Evolutionary conservation across 2,888 invertebrate genomes (phyloP).

Genomic region (Drosophila austrosaltans): DNA sequence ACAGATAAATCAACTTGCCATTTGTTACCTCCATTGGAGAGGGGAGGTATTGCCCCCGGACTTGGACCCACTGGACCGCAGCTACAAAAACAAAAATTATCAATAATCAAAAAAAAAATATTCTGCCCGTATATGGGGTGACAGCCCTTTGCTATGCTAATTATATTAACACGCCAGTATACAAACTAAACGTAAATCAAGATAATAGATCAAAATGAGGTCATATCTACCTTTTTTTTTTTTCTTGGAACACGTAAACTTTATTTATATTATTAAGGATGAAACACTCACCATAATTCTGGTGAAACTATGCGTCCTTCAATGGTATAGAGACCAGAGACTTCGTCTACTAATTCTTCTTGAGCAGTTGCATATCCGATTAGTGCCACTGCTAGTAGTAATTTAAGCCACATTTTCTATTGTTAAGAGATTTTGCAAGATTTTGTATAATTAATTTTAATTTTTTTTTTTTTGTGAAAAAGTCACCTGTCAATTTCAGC

Average conservation of each 20-base stretch:
- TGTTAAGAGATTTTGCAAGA: not conserved
- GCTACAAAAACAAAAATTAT: not conserved
- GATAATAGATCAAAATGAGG: not conserved
- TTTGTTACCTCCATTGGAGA: constrained; percentile 83
- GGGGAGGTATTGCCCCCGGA: constrained; percentile 24
- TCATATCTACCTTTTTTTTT: not conserved
- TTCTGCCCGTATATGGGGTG: not conserved
- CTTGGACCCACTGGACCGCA: not conserved
- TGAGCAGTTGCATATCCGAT: constrained; percentile 75
- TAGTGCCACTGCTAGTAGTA: constrained; percentile 50
- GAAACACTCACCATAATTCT: constrained; percentile 13
- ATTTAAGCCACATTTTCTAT: constrained; percentile 51
- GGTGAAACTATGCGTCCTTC: constrained; percentile 83
- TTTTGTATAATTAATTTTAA: constrained; percentile 4
- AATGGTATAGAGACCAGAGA: constrained; percentile 87
- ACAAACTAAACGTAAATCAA: not conserved
- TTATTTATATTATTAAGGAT: not conserved
- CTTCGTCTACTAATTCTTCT: constrained; percentile 81
- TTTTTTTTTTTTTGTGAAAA: constrained; percentile 3
- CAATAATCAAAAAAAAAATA: not conserved
- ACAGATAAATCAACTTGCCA: constrained; percentile 92
- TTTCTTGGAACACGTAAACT: not conserved
- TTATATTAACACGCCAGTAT: not conserved
- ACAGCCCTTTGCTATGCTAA: not conserved
- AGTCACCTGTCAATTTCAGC: constrained; percentile 3